Conservation (phyloP, 1,140 invertebrate genomes). For the Heterodera carotae region DNA sequence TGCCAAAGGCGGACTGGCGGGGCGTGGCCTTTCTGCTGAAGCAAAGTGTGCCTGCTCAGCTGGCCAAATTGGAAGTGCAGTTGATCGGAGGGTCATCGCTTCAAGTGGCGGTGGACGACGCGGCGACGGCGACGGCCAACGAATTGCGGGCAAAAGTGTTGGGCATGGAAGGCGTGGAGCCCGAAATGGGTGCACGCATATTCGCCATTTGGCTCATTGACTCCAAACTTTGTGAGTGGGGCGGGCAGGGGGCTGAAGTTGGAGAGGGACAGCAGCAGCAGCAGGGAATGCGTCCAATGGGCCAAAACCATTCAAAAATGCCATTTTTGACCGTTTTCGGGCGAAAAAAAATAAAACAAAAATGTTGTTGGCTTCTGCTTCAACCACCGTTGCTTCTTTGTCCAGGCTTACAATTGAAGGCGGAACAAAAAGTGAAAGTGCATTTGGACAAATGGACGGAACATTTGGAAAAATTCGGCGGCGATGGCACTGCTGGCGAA, state of each 20-base stretch:
- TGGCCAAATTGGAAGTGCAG: constrained; percentile 53
- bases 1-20: constrained; percentile 58
- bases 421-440: constrained; percentile 49
- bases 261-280: not conserved
- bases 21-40: constrained; percentile 43
- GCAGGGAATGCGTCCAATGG: not conserved
- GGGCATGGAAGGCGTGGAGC: constrained; percentile 35
- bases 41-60: constrained; percentile 25
- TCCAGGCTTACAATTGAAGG: constrained; percentile 61
- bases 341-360: too few species aligned
- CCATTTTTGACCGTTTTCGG: too few species aligned
- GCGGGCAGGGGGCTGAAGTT: not conserved
- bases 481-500: not conserved
- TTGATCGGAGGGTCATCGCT: constrained; percentile 43
- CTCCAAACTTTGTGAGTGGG: constrained; percentile 50
- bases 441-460: constrained; percentile 59
- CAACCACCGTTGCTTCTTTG: too few species aligned
- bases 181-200: constrained; percentile 27
- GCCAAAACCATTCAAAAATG: too few species aligned
- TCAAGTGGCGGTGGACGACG: constrained; percentile 43
- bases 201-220: constrained; percentile 58
- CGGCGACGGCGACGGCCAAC: constrained; percentile 47
- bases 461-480: constrained; percentile 54
- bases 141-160: constrained; percentile 53
- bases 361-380: too few species aligned